Base-by-base conservation (phyloP, 2,797 vertebrate species). In the Gymnocypris eckloni region DNA sequence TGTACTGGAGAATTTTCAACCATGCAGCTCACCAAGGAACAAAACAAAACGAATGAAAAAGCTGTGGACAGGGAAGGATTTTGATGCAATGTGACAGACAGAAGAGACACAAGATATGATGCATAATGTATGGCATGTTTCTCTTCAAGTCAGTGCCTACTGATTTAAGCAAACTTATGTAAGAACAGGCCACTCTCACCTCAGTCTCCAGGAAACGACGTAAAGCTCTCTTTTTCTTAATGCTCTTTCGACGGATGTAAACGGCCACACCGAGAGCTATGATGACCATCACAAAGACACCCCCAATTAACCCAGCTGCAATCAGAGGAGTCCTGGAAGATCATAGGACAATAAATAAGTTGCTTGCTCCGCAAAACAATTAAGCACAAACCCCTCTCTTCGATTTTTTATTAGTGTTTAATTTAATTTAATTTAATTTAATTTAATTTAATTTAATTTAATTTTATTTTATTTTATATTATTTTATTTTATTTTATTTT, bases 171-270 rank as follows among this genome's bases (percentile, higher is more conserved):
- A 45, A 75, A 69, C 3, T 8, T 12, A 28, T 20, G 28, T 33
- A 16, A 69, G 28, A 78, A 84, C 8, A 54, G 64, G 2, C 11
- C n/a, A 28, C 28, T 54, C 92, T 96, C 87, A 99, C 98, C 97
- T 99, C 98, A 18, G 98, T 99, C 91, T 99, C 98, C 88, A 99
- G 93, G 92, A 99, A 99, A 72, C 98, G 96, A 1, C 98, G 93
- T 61, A 99, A 92, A 0, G 98, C 97, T 91, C 98, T 96, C 93
- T 99, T 99, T 95, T 99, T 99, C 92, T 97, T 99, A 89, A 99
- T 99, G 93, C 97, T 98, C 86, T 98, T 98, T 61, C 98, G 95
- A 28, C 98, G 96, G 43, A 97, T 89, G 0, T 97, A 98, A 76
- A 99, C 97, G 0, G 97, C 97, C 54, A 98, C 95, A 0, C 97